Evolutionary conservation across 2,888 invertebrate species (phyloP).

Genomic region (Pammene aurita): DNA sequence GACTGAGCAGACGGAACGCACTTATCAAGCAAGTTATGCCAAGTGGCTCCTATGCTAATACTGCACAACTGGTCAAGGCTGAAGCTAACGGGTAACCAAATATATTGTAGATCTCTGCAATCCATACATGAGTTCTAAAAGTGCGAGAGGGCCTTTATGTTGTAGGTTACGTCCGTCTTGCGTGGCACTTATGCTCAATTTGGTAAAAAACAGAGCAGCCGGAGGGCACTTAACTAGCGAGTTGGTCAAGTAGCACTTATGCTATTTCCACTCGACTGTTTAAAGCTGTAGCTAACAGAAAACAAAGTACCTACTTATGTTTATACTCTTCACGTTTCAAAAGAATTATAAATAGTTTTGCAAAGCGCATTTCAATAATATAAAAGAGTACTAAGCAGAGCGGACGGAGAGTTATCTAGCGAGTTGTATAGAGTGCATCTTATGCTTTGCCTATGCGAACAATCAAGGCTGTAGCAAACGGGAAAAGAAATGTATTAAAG

Average conservation of each 20-base stretch:
- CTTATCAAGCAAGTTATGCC: neutral
- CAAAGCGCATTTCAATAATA: neutral
- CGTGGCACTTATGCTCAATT: no score
- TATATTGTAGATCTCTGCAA: neutral
- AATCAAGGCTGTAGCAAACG: slow-evolving; percentile 41
- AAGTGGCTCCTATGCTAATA: slow-evolving; percentile 39
- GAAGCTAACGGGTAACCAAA: slow-evolving; percentile 19
- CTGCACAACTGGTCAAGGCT: slow-evolving; percentile 42
- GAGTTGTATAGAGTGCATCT: slow-evolving; percentile 27
- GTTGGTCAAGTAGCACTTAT: slow-evolving; percentile 32
- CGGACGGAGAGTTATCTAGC: neutral
- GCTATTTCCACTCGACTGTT: slow-evolving; percentile 42
- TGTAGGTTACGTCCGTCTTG: no score
- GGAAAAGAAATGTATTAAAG: slow-evolving; percentile 2
- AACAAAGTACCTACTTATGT: slow-evolving; percentile 5
- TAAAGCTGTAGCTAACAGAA: slow-evolving; percentile 42
- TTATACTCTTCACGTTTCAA: no score
- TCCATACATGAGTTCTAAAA: neutral
- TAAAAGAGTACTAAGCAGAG: neutral
- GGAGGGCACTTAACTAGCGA: slow-evolving; percentile 12
- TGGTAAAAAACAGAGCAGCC: slow-evolving; percentile 2
- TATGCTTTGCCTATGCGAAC: slow-evolving; percentile 37
- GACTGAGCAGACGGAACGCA: neutral
- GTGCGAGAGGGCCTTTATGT: no score
- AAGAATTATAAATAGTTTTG: no score